Evolutionary conservation across 2,888 invertebrate species (phyloP), one percentile per base, ranked within the genome.

Genomic region (Romanomermis culicivorax): DNA sequence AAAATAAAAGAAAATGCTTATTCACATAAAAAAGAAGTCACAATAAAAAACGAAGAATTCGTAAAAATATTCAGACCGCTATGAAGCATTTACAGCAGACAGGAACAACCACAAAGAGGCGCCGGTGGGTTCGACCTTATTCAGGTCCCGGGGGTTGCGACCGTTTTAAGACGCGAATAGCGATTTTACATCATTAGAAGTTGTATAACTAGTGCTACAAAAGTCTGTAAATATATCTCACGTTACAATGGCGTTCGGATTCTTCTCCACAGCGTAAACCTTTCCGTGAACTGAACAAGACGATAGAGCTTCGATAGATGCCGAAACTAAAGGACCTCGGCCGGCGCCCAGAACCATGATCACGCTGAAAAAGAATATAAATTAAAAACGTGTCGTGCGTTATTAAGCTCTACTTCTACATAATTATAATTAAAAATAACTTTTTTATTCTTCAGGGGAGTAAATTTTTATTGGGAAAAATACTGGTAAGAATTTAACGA

Each of bases 211-310:
- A 23, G 11, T 45, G 45, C 45, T 7, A 45, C 4, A n/a, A 23
- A 23, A 23, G 11, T 27, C 4, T 27, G 20, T 7, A 11, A 7
- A 4, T 11, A 4, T 4, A 7, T 27, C 29, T 29, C 53, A 59
- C 20, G 66, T 64, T 26, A 72, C 66, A 42, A 93, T 79, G 30
- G 97, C 95, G 72, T 85, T 88, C 0, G 88, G 85, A 75, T 99
- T 99, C 70, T 99, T 99, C 71, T 99, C 97, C 2, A 99, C 84
- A 4, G 91, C 93, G 70, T 86, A 87, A 11, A 95, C 77, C 70
- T 81, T 81, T 2, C 89, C 77, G 69, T 78, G 77, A 29, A 54
- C 25, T 14, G 51, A 36, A n/a, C 52, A 30, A 42, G 20, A 11
- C 24, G 23, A 4, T 11, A 51, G 48, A 7, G 93, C 91, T 69